Base-by-base conservation (phyloP, 2,113 vertebrate species). In the Psittacus erithacus region DNA sequence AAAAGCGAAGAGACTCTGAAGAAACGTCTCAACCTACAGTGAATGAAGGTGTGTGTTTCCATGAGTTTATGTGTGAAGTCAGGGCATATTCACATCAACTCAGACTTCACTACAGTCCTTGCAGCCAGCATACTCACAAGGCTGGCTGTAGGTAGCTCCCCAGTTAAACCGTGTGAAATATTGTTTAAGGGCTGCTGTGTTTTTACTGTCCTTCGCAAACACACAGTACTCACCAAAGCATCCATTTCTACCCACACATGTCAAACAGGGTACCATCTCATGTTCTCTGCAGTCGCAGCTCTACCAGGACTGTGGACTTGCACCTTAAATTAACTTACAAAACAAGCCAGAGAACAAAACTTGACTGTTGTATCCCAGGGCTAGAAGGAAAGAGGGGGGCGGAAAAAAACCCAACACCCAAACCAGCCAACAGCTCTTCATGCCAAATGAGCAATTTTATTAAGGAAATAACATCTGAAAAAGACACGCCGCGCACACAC, bases 391-490 rank as follows among this genome's bases (percentile, higher is more conserved):
- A 39, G 24, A 43, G 20, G 35, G n/a, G 28, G 20, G 16, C 9
- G 9, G 57, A 8, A 43, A 79, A 88, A 53, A 70, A 2, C 5
- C 16, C 50, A 69, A 78, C 27, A 64, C 25, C 24, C 55, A 81
- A 81, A 90, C 6, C 65, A 94, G 77, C 17, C 83, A 85, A 89
- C 6, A 68, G 46, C n/a, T 41, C 86, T 64, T 84, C 50, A 86
- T 0, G 0, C 52, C 86, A 76, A 95, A 86, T 0, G 1, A 91
- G 57, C 43, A 70, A 62, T 76, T 96, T 88, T 79, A 62, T 76
- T 92, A 94, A 83, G 92, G 85, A 93, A 97, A 64, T 79, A 80
- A 86, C n/a, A 89, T 74, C 82, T 68, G 87, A 94, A 70, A n/a
- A 60, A 82, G 59, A 80, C 60, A 83, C 0, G 1, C 57, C 2